These are phyloP conservation scores for Myopa tessellatipennis DNA, from an alignment of 2,888 invertebrate genomes.

Conservation along the genomic window DNA sequence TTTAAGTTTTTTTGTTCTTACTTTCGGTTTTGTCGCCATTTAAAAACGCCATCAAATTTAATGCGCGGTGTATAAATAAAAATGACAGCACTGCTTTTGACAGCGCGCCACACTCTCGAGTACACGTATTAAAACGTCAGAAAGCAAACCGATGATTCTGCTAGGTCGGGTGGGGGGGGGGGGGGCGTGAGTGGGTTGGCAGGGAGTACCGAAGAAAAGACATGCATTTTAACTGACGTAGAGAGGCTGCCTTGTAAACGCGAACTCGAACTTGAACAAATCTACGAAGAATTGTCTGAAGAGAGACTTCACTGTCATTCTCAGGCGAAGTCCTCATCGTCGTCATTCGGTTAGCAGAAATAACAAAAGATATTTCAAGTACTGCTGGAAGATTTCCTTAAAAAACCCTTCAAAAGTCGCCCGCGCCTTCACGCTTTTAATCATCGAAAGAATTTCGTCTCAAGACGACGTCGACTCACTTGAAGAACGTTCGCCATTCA, in stretches of 20 bases:
- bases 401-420: not conserved
- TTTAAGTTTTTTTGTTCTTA: not conserved
- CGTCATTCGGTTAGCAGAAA: not conserved
- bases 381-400: not conserved
- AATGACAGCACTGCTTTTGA: not conserved
- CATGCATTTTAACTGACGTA: not conserved
- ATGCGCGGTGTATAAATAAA: not conserved
- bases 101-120: not conserved
- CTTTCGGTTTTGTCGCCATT: not conserved
- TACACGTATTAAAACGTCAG: not conserved
- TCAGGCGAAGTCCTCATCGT: conserved; percentile 1
- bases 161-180: too few species aligned
- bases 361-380: not conserved
- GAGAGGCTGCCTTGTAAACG: not conserved
- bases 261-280: not conserved
- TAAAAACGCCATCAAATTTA: not conserved
- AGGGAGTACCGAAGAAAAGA: too few species aligned
- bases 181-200: too few species aligned
- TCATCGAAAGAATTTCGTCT: not conserved
- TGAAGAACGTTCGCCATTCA: not conserved
- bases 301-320: not conserved
- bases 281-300: not conserved
- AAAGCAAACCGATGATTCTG: not conserved
- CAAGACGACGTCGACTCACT: not conserved
- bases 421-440: not conserved